A percentile compares a stretch with the other conserved stretches of the same genome.
phyloP scores from a whole-genome alignment of 2,797 vertebrate genomes.

The Chaetophractus vellerosus region DNA sequence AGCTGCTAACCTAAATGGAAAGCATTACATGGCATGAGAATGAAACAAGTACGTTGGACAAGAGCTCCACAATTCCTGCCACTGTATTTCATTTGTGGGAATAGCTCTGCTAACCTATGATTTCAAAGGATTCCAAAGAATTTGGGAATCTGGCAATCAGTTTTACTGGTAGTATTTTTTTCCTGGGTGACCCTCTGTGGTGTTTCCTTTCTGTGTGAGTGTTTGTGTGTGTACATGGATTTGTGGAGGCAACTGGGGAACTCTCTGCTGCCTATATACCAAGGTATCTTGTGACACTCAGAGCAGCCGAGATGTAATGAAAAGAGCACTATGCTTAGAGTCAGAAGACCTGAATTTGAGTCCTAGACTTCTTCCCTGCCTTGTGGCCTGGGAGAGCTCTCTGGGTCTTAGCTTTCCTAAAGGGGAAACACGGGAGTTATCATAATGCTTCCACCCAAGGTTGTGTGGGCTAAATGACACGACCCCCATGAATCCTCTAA shows the following conservation, averaged over 20 bases:
- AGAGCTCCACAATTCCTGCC: constrained; percentile 8
- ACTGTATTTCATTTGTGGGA: constrained; percentile 62
- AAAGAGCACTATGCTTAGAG: not conserved
- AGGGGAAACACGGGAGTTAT: not conserved
- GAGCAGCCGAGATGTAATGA: not conserved
- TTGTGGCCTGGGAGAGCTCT: not conserved
- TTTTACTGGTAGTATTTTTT: not conserved
- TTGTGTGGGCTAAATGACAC: not conserved
- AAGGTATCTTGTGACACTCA: not conserved
- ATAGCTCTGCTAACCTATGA: constrained; percentile 48
- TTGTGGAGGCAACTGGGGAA: accelerated
- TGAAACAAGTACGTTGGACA: constrained; percentile 52
- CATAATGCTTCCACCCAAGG: not conserved
- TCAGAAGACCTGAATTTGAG: not conserved
- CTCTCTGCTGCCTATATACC: not conserved
- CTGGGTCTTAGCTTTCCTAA: not conserved
- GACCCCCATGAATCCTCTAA: not conserved
- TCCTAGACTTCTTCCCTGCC: not conserved
- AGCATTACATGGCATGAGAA: constrained; percentile 49
- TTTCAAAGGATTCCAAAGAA: constrained; percentile 70
- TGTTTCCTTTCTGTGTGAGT: not conserved
- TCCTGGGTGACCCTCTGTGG: not conserved
- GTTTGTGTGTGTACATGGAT: not conserved
- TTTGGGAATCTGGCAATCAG: constrained; percentile 51
- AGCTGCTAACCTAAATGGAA: constrained; percentile 47